Evolutionary conservation across 2,113 vertebrate genomes (phyloP).

Genomic region (Polyodon spathula): DNA sequence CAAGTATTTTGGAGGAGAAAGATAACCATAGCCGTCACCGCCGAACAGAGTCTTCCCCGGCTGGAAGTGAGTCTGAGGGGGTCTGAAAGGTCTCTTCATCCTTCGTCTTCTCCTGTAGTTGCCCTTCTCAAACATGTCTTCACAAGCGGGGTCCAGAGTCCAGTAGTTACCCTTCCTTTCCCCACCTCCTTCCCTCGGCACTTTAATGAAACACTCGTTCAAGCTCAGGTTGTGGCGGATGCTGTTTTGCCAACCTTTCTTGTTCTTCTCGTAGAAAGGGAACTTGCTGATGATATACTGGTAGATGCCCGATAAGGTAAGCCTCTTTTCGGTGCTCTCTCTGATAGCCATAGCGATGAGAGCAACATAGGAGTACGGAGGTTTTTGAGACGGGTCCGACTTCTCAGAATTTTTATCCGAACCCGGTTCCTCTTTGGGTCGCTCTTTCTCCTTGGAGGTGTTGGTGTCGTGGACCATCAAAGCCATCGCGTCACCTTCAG

Average conservation of each 20-base stretch:
- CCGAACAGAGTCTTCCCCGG: conserved; percentile 64
- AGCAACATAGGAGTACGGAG: conserved; percentile 78
- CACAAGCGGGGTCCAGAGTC: conserved; percentile 80
- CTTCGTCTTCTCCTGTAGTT: conserved; percentile 74
- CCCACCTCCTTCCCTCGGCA: conserved; percentile 76
- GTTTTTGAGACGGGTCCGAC: conserved; percentile 71
- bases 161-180: conserved; percentile 85
- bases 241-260: conserved; percentile 84
- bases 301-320: conserved; percentile 78
- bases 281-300: conserved; percentile 82
- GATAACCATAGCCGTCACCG: conserved; percentile 66
- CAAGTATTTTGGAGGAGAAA: conserved; percentile 72
- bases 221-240: conserved; percentile 82
- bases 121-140: conserved; percentile 87
- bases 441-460: conserved; percentile 47
- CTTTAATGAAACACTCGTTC: conserved; percentile 82
- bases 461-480: conserved; percentile 50
- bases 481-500: conserved; percentile 55
- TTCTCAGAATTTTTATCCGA: conserved; percentile 57
- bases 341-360: conserved; percentile 82
- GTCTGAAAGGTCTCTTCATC: conserved; percentile 78
- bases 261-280: conserved; percentile 84
- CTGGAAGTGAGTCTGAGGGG: conserved; percentile 68
- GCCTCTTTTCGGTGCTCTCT: conserved; percentile 74
- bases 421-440: conserved; percentile 49